phyloP scores from a whole-genome alignment of 23 tunicate species.

The Clavelina lepadiformis region DNA sequence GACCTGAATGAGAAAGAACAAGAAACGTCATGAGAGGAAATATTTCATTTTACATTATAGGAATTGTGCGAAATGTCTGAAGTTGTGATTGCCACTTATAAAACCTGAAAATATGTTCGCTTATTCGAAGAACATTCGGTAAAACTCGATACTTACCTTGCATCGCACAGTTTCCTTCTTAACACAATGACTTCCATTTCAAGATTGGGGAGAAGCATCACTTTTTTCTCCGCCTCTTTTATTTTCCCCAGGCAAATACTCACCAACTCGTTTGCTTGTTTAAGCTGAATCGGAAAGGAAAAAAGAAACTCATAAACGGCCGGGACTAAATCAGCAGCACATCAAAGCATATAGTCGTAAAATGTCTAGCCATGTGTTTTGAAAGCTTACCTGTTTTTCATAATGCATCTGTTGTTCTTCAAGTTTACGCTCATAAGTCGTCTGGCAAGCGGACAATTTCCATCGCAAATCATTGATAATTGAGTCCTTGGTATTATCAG shows the following conservation, averaged over 20 bases:
- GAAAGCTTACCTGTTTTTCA: not conserved
- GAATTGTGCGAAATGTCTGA: too few species aligned
- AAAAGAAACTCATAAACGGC: not conserved
- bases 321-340: not conserved
- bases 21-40: too few species aligned
- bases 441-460: too few species aligned
- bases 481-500: too few species aligned
- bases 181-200: conserved; percentile 37
- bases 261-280: conserved; percentile 16
- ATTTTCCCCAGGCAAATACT: conserved; percentile 21
- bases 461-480: too few species aligned
- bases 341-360: not conserved
- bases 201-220: conserved; percentile 2
- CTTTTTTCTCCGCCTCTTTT: too few species aligned
- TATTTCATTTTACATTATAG: too few species aligned
- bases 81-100: too few species aligned
- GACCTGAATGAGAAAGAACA: not conserved
- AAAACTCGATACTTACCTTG: conserved; percentile 4
- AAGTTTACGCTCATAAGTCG: too few species aligned
- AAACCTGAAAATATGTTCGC: too few species aligned
- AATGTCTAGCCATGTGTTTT: not conserved
- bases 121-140: too few species aligned
- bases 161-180: conserved; percentile 14
- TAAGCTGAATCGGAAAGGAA: conserved; percentile 23
- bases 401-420: too few species aligned